Evolutionary conservation across 1,140 invertebrate species (phyloP).

Genomic region (Dendrolimus kikuchii): DNA sequence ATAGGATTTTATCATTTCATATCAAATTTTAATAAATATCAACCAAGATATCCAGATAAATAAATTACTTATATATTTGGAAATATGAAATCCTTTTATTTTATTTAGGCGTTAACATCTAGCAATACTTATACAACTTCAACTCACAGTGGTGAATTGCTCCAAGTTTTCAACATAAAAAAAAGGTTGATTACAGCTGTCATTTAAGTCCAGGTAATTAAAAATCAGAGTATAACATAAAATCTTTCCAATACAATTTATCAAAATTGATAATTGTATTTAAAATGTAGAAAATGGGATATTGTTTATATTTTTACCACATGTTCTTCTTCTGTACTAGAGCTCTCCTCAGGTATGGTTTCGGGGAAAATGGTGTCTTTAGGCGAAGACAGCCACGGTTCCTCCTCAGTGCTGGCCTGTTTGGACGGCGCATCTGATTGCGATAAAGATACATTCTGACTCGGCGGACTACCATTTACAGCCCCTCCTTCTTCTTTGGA

Average conservation of each 20-base stretch:
- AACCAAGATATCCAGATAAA: no score
- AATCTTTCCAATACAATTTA: not conserved
- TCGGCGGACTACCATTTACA: conserved; percentile 75
- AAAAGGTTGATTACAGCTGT: no score
- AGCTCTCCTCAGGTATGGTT: conserved; percentile 93
- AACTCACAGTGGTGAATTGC: no score
- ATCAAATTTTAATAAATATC: no score
- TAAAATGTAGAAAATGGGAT: not conserved
- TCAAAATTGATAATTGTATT: not conserved
- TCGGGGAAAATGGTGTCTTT: conserved; percentile 91
- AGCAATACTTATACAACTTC: no score
- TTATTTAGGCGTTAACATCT: no score
- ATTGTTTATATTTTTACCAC: conserved; percentile 73
- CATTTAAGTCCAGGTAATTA: no score
- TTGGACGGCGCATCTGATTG: conserved; percentile 73
- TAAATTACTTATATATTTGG: no score
- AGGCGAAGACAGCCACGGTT: conserved; percentile 86
- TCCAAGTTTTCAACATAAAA: no score
- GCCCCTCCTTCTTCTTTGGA: conserved; percentile 69
- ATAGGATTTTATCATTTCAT: no score
- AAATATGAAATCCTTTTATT: no score
- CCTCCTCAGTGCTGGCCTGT: conserved; percentile 72
- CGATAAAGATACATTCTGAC: conserved; percentile 73
- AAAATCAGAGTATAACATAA: not conserved
- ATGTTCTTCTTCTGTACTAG: conserved; percentile 92